Evolutionary conservation across 2,888 invertebrate species (phyloP), one percentile per base, ranked within the genome.

Genomic region (Cataglyphis cursor): DNA sequence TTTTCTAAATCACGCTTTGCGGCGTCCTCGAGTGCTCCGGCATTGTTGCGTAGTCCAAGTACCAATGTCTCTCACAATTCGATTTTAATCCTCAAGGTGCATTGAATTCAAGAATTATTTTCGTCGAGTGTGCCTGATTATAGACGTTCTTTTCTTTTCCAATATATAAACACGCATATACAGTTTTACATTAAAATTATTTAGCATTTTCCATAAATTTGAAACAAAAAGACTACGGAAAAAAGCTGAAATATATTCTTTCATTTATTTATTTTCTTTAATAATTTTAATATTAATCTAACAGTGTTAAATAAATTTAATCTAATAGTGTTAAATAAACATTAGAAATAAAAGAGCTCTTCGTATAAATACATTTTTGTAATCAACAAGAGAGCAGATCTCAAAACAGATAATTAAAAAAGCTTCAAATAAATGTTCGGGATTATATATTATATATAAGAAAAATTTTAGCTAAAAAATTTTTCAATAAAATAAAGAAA

Each of bases 1-100:
- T 75, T 83, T 86, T 78, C 62, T 44, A 61, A 75, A 83, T 81
- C 57, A 81, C 38, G 86, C 74, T 86, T 86, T 72, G 86, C 75
- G 59, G 54, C 57, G n/a, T 51, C 48, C 38, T 70, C 65, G 62
- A 83, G 80, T 80, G 51, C 70, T 72, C 28, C 28, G 24, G 54
- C 68, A 80, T 80, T 64, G 68, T 70, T 51, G 64, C 51, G 51
- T 64, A 28, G 54, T 44, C 41, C 18, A 31, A 18, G 2, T 57
- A 38, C 9, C 18, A 31, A 18, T 54, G 70, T 80, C 81, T 83
- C 59, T 72, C 57, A 54, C n/a, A 44, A 18, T 70, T 72, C 75
- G 62, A 28, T 21, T 70, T 70, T 68, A 82, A 82, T 82, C 59
- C 64, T 61, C 68, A 21, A 61, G 41, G 10, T 62, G 31, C 24